A percentile compares a stretch with the other conserved stretches of the same genome.
phyloP scores from a whole-genome alignment of 1,140 invertebrate genomes.

The Magallana angulata region DNA sequence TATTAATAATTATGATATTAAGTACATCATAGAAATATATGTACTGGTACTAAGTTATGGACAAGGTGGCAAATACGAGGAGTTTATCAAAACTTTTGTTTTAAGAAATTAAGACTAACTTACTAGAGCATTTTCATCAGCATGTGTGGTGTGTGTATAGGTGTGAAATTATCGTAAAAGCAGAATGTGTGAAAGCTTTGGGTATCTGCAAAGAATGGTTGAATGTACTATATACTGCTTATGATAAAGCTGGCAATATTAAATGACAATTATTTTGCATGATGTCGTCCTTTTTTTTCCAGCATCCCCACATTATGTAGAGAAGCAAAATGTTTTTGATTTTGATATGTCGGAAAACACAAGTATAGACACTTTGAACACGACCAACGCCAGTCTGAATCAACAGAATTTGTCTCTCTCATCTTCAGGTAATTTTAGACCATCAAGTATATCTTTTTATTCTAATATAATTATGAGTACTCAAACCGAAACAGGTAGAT shows the following conservation, averaged over 20 bases:
- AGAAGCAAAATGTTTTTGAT: conserved; percentile 64
- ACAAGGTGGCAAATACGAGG: too few relatives aligned
- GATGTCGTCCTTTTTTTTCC: conserved; percentile 41
- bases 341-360: conserved; percentile 55
- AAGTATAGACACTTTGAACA: conserved; percentile 40
- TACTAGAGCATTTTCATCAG: not conserved
- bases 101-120: too few relatives aligned
- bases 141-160: not conserved
- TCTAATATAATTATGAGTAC: too few relatives aligned
- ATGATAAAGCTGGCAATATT: not conserved
- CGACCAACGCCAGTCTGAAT: conserved; percentile 13
- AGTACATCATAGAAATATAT: too few relatives aligned
- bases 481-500: too few relatives aligned
- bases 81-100: too few relatives aligned
- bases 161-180: not conserved
- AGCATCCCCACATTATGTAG: conserved; percentile 71
- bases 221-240: not conserved
- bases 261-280: not conserved
- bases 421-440: conserved; percentile 51
- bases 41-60: too few relatives aligned
- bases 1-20: too few relatives aligned
- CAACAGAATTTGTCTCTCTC: conserved; percentile 53
- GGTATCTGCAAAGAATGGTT: not conserved
- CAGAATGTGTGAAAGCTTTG: not conserved
- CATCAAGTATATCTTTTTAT: not conserved